Evolutionary conservation across 2,888 invertebrate species (phyloP), one percentile per base, ranked within the genome.

Genomic region (Liopterus haemorrhoidalis): DNA sequence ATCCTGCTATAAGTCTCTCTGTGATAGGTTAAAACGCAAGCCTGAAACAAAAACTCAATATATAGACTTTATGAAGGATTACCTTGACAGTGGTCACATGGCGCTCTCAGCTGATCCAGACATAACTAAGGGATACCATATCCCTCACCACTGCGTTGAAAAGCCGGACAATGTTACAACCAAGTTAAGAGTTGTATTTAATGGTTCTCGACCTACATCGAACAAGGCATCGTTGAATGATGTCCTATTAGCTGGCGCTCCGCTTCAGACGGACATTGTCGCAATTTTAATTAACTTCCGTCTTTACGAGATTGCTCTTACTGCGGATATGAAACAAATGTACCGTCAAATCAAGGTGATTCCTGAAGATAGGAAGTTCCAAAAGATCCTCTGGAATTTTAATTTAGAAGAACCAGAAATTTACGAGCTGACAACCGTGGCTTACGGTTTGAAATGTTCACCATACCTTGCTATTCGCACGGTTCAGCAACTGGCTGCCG

Each of bases 341-440:
- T 54, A 46, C 27, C 27, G 48, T 6, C 48, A 51, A 28, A 55
- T 55, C 11, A 20, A 40, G 18, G 37, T 53, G 11, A 8, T 19
- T 11, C 27, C 30, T n/a, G 42, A 30, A 18, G 41, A 51, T 35
- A 33, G 49, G 6, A 12, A 41, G 6, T 51, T 37, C 49, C 53
- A 35, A 20, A 12, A 25, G 18, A 35, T 49, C n/a, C 35, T 50
- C 4, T 32, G 46, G 44, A 9, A 31, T 14, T 45, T 41, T 15
- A 27, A 30, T 3, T 15, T 5, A 12, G 21, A 30, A n/a, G 15
- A 45, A n/a, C 21, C 28, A 5, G 11, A 18, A 31, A 19, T 8
- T n/a, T 45, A 21, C 24, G 14, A 32, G 16, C 21, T 45, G 16
- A 28, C 19, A 6, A 27, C 21, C 5, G 46, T 45, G 3, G 22